phyloP scores from a whole-genome alignment of 2,888 invertebrate species.

The Bombylius discolor region DNA sequence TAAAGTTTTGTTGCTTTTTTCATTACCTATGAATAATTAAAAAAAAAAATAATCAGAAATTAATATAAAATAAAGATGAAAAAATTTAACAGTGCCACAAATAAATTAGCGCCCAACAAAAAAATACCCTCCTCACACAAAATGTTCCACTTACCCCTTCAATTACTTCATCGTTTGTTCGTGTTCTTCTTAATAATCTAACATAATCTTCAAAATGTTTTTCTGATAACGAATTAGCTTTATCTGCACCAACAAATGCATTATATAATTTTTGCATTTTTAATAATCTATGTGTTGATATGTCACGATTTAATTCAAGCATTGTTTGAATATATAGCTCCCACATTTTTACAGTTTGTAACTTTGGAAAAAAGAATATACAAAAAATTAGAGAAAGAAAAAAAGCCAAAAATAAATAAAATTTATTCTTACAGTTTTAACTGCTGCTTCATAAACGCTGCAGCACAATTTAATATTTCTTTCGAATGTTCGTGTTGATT shows the following conservation, averaged over 20 bases:
- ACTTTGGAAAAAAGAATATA: constrained; percentile 10
- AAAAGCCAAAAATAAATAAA: too few relatives aligned
- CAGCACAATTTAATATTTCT: constrained; percentile 38
- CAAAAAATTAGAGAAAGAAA: too few relatives aligned
- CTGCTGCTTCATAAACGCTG: constrained; percentile 39
- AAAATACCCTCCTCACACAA: not conserved
- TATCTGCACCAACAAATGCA: constrained; percentile 40
- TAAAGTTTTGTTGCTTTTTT: constrained; percentile 36
- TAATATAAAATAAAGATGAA: not conserved
- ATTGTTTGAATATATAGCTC: constrained; percentile 43
- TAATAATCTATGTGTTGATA: constrained; percentile 34
- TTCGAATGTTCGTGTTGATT: constrained; percentile 25
- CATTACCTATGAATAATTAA: constrained; percentile 26
- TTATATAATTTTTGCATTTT: constrained; percentile 39
- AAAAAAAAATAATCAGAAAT: constrained; percentile 12
- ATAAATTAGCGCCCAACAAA: too few relatives aligned
- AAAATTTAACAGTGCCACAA: too few relatives aligned
- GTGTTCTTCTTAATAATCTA: constrained; percentile 20
- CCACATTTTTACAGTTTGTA: constrained; percentile 43
- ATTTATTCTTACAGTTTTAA: constrained; percentile 26
- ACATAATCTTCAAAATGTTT: constrained; percentile 41
- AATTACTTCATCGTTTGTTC: not conserved
- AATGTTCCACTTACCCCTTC: constrained; percentile 10
- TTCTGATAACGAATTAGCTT: constrained; percentile 37
- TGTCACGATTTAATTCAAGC: constrained; percentile 40